Base-by-base conservation (phyloP, 2,888 invertebrate species). In the Elegia similella region DNA sequence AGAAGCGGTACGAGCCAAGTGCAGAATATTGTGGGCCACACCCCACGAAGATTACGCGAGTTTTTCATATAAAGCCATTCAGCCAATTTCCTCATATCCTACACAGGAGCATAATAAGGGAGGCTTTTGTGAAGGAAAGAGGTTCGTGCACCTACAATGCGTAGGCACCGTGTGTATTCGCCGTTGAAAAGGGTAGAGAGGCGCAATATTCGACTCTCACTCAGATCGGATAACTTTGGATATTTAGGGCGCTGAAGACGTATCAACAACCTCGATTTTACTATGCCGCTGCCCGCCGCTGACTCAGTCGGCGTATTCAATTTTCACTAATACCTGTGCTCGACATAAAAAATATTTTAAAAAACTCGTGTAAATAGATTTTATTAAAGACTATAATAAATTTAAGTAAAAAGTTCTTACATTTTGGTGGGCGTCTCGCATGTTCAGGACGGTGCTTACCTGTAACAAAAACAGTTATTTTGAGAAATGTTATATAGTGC, bases 31-130 rank as follows among this genome's bases (percentile, higher is more conserved):
- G 85, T 82, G 76, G 81, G 76, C 76, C 78, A 80, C 78, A 80
- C 82, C 82, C 79, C 70, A 73, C 78, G 78, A 80, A 88, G 83
- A 89, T 89, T 88, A 88, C 87, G 82, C 69, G 85, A 88, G 83
- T 88, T 89, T 90, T 90, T 89, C 85, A 87, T 88, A 88, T 84
- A 86, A 87, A 86, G 85, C 88, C 82, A 89, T 89, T 88, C 85
- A 87, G 83, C 88, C 90, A 89, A 90, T 91, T 89, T 88, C 88
- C 87, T 87, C 84, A 87, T 88, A 90, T 86, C 86, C 87, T 82
- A 86, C 84, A 86, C 80, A 82, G 81, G 78, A 84, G 86, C 83
- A 88, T 87, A 88, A 91, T 89, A 89, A 88, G 83, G 84, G 82
- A 84, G 80, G 84, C 86, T 87, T 87, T 88, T 88, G 84, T 87